Conservation (phyloP, 1,140 invertebrate species). For the Ephestia elutella region DNA sequence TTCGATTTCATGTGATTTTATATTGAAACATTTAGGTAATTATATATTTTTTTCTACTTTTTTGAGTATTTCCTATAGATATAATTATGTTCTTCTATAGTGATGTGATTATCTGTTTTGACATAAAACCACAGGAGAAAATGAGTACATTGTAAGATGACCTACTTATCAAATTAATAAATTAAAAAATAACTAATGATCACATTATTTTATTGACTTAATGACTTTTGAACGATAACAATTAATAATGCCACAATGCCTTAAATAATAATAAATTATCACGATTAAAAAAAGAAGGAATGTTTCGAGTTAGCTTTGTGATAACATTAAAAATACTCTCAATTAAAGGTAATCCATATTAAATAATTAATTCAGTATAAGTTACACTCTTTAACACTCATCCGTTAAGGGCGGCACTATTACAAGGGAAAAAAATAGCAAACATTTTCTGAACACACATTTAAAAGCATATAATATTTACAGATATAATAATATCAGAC, state of each 20-base stretch:
- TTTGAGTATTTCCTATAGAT: constrained; percentile 11
- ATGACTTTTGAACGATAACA: constrained; percentile 12
- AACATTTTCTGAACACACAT: constrained; percentile 12
- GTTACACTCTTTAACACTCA: constrained; percentile 45
- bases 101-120: constrained; percentile 21
- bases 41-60: constrained; percentile 16
- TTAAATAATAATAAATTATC: constrained; percentile 16
- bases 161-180: constrained; percentile 21
- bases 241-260: constrained; percentile 20
- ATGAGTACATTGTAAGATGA: constrained; percentile 12
- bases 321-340: constrained; percentile 54
- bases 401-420: constrained; percentile 46
- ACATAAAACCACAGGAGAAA: constrained; percentile 38
- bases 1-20: constrained; percentile 44
- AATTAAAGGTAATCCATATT: constrained; percentile 42
- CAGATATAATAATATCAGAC: background rate
- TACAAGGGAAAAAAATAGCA: constrained; percentile 20
- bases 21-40: constrained; percentile 28
- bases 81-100: constrained; percentile 9
- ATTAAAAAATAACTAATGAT: constrained; percentile 21
- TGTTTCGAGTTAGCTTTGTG: constrained; percentile 38
- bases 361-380: constrained; percentile 31
- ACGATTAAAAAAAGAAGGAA: constrained; percentile 34
- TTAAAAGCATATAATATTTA: constrained; percentile 7
- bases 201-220: constrained; percentile 17